Evolutionary conservation across 2,888 invertebrate species (phyloP), one percentile per base, ranked within the genome.

Genomic region (Polyploca ridens): DNA sequence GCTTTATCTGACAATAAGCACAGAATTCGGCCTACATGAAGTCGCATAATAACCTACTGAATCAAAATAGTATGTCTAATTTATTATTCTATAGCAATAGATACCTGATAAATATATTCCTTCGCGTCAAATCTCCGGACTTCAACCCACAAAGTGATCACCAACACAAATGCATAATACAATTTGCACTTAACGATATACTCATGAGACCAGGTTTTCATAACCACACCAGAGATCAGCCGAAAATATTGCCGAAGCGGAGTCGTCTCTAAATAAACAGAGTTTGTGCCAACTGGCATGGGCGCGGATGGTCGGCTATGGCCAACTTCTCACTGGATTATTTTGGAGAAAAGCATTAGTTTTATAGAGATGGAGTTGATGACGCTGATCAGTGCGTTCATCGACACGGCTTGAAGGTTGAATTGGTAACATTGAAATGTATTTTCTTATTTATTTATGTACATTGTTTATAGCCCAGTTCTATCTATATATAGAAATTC

Each of bases 291-390:
- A 77, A 70, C 73, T 76, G 77, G 70, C 73, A 66, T 63, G 64
- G 49, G 65, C 14, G n/a, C 64, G 68, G 67, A 62, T 68, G 62
- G 63, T 46, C 63, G 67, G 54, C 64, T 65, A 64, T 41, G 62
- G 64, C 59, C 62, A 19, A 58, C 33, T 61, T 59, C 46, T 63
- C 57, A 83, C 85, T 83, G 76, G 75, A 83, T 74, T 70, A 74
- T 79, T 82, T 80, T 80, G 78, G 81, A 77, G 69, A 81, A 82
- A 75, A 63, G 62, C 63, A 49, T 35, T 63, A 27, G 58, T 49
- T 13, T 58, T 58, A 14, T 46, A 27, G 58, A 14, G 27, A 14
- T 35, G 14, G 33, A 33, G 3, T 3, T 49, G 54, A 54, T 54
- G 54, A 19, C 46, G n/a, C 6, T n/a, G 7, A 14, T 6, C 46